Evolutionary conservation across 2,888 invertebrate genomes (phyloP).

Genomic region (Chamaedrilus cognettii): DNA sequence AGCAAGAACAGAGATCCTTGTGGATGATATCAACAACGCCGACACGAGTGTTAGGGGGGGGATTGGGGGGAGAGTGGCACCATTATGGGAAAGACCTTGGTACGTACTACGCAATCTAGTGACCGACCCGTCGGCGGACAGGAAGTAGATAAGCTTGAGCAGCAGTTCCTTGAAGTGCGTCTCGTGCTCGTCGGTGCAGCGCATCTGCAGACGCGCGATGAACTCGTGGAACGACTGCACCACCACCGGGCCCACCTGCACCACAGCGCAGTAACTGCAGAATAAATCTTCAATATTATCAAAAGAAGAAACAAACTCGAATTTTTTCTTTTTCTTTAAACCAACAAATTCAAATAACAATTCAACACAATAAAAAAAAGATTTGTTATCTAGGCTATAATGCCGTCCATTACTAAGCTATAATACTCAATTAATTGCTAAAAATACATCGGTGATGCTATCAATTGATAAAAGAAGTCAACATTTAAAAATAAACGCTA

Average conservation of each 20-base stretch:
- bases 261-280: neutral
- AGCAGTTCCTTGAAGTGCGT: constrained; percentile 68
- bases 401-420: too few species aligned
- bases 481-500: too few species aligned
- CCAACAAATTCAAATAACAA: neutral
- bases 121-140: constrained; percentile 70
- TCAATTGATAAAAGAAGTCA: too few species aligned
- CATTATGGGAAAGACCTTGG: too few species aligned
- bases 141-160: constrained; percentile 72
- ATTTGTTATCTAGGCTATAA: too few species aligned
- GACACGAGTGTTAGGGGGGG: too few species aligned
- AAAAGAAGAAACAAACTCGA: neutral
- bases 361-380: too few species aligned
- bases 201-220: constrained; percentile 70
- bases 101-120: neutral
- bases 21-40: too few species aligned
- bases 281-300: neutral
- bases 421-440: too few species aligned
- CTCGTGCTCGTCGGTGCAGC: constrained; percentile 64
- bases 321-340: neutral
- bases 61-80: too few species aligned
- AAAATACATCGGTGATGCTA: too few species aligned
- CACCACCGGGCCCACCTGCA: constrained; percentile 75
- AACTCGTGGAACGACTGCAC: constrained; percentile 75
- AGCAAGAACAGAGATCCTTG: too few species aligned